Evolutionary conservation across 2,113 vertebrate species (phyloP), one percentile per base, ranked within the genome.

Genomic region (mouse (Mus musculus)): DNA sequence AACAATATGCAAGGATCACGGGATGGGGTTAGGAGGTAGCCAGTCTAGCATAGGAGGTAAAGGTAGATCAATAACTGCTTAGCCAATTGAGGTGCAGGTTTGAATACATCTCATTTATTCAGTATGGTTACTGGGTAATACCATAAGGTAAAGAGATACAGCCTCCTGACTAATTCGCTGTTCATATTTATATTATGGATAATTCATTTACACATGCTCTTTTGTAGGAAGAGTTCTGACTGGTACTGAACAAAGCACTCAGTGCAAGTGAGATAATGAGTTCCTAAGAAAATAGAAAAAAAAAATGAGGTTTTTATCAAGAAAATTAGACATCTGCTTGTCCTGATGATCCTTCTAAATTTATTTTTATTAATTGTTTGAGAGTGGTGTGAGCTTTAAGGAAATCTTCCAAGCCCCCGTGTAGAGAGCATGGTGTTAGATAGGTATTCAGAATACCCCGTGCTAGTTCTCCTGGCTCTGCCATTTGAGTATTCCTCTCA

Each of bases 341-440:
- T 22, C n/a, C 22, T 42, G 36, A 42, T 73, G 72, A 20, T 73
- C 36, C 72, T 11, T 39, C 36, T 73, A 73, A 39, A 42, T 3
- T 17, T 22, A 24, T 73, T 73, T 39, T 39, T 33, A 69, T 73
- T 39, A 73, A 39, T 73, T 73, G 17, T 11, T 39, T 73, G n/a
- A 73, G n/a, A 24, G 22, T 73, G 72, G 22, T 71, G 13, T 19
- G 17, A 63, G 69, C 92, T 93, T 93, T 78, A 85, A 73, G 42
- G 33, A 56, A 92, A 88, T 16, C 19, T 94, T 89, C 52, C 65
- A 77, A 80, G 52, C 77, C 52, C 91, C 73, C 56, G 73, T 85
- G 20, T 67, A 46, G 39, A 36, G 12, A 80, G 9, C 89, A 4
- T 28, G 80, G 3, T 69, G 28, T 75, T 46, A 12, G 36, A 61